phyloP scores from a whole-genome alignment of 2,888 invertebrate genomes.

The Strigamia maritima region DNA sequence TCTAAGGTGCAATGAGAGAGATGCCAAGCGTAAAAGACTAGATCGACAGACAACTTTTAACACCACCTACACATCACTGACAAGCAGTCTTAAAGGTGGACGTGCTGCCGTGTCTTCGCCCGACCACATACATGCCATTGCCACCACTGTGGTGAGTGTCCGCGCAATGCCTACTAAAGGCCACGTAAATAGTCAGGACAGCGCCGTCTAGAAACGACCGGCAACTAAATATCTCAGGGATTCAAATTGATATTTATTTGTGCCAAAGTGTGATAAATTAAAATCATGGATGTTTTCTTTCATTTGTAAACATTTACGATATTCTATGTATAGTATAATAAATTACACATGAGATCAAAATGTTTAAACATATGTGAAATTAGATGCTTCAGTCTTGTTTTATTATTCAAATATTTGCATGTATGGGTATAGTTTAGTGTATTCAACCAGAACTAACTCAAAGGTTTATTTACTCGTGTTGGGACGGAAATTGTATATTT shows the following conservation, averaged over 20 bases:
- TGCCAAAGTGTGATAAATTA: not conserved
- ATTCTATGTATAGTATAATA: not conserved
- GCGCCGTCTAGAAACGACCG: conserved; percentile 1
- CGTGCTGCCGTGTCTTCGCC: conserved; percentile 22
- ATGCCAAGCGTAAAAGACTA: conserved; percentile 51
- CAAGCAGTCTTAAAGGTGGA: conserved; percentile 40
- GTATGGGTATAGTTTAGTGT: too few species aligned
- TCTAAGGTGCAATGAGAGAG: conserved; percentile 47
- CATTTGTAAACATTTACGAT: not conserved
- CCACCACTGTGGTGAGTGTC: not conserved
- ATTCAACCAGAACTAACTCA: too few species aligned
- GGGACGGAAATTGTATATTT: too few species aligned
- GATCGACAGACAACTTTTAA: conserved; percentile 65
- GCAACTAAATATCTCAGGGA: not conserved
- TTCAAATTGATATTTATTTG: not conserved
- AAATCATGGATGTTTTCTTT: not conserved
- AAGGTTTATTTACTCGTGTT: too few species aligned
- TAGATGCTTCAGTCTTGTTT: not conserved
- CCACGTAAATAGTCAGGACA: not conserved
- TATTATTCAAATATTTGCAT: too few species aligned
- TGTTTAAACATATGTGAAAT: not conserved
- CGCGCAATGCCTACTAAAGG: not conserved
- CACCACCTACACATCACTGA: conserved; percentile 40
- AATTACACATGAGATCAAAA: not conserved
- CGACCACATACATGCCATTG: not conserved